Percentiles rank a stretch among this genome's conserved stretches.
Evolutionary conservation across 2,113 vertebrate species (phyloP).

Genomic region (Sylvia atricapilla): DNA sequence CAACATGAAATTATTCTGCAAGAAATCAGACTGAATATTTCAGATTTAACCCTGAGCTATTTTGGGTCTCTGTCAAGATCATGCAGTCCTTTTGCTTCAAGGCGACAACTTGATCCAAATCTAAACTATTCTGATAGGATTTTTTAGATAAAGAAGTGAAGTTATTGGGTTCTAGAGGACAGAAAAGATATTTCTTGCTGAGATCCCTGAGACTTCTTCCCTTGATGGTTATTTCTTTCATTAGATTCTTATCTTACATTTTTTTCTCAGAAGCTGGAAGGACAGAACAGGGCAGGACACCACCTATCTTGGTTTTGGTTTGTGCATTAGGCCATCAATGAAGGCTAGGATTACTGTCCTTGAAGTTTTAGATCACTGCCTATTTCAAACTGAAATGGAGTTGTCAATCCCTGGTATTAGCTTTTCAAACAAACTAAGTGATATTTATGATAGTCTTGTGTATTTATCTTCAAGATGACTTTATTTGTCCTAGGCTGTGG

Average conservation of each 20-base stretch:
- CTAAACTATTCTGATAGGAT: background rate
- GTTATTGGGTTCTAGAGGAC: background rate
- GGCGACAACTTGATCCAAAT: background rate
- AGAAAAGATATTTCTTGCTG: background rate
- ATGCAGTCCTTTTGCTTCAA: background rate
- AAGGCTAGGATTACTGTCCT: background rate
- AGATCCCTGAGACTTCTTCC: background rate
- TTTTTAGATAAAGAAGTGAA: background rate
- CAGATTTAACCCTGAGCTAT: background rate
- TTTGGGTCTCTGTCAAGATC: background rate
- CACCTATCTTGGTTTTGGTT: background rate
- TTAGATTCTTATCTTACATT: background rate
- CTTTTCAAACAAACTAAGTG: constrained; percentile 39
- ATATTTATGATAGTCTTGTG: constrained; percentile 44
- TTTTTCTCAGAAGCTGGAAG: background rate
- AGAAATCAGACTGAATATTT: background rate
- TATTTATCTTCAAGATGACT: constrained; percentile 46
- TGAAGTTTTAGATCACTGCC: background rate
- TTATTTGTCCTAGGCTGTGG: constrained; percentile 29
- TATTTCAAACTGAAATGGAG: background rate
- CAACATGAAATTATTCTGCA: background rate
- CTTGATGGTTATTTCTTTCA: background rate
- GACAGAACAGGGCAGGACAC: background rate
- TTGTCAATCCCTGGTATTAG: background rate
- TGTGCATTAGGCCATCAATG: background rate